phyloP scores from a whole-genome alignment of 2,888 invertebrate genomes.

The Cryptophagus acutangulus region DNA sequence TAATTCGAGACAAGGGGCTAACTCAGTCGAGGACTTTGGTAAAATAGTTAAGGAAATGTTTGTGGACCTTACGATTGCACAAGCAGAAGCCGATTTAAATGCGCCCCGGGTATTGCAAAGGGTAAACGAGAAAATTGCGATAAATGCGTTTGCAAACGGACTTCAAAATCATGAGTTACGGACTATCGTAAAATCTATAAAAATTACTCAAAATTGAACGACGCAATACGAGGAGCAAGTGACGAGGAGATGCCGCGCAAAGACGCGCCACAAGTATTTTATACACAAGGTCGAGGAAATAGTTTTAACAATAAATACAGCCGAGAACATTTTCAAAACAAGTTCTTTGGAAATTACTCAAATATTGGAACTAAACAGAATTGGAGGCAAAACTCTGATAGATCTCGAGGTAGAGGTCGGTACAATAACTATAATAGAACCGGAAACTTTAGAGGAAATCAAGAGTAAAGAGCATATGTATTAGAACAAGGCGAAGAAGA shows the following conservation, averaged over 20 bases:
- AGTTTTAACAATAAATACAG: not conserved
- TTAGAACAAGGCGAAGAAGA: not conserved
- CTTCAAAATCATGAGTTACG: slow-evolving; percentile 11
- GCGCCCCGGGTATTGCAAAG: not conserved
- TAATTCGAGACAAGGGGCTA: slow-evolving; percentile 5
- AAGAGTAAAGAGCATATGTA: not conserved
- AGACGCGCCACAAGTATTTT: not conserved
- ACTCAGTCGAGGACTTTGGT: slow-evolving; percentile 1
- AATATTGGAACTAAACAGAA: slow-evolving; percentile 1
- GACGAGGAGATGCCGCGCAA: not conserved
- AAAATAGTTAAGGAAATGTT: not conserved
- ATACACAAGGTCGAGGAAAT: not conserved
- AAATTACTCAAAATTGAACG: slow-evolving; percentile 14
- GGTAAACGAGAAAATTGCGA: slow-evolving; percentile 6
- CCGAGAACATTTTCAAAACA: not conserved
- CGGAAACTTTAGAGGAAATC: not conserved
- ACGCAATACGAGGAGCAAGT: slow-evolving; percentile 10
- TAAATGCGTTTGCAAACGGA: slow-evolving; percentile 10
- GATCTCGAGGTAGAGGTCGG: too few relatives aligned
- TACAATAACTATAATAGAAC: slow-evolving; percentile 2
- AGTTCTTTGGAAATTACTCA: not conserved
- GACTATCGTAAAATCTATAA: slow-evolving; percentile 14
- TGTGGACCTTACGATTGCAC: not conserved
- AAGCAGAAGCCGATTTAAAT: not conserved
- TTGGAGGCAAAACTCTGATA: not conserved